phyloP scores from a whole-genome alignment of 2,888 invertebrate species.

The Drosophila austrosaltans region DNA sequence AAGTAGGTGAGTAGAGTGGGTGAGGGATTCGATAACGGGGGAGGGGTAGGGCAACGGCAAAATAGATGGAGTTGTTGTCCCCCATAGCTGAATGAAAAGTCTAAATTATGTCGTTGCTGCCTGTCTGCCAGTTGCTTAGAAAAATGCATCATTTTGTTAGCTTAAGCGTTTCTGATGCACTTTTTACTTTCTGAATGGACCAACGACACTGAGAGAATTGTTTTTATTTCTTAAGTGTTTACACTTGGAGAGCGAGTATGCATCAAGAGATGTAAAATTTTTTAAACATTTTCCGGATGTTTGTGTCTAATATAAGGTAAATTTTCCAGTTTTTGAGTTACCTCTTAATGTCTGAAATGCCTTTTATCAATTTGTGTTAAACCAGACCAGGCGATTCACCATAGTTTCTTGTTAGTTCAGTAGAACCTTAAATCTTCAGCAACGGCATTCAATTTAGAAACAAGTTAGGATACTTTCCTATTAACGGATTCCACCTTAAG shows the following conservation, averaged over 20 bases:
- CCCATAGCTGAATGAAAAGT: constrained; percentile 58
- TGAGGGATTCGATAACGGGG: not conserved
- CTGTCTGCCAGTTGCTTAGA: constrained; percentile 49
- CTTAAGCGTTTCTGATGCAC: constrained; percentile 62
- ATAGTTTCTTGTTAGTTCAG: too few species aligned
- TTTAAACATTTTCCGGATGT: too few species aligned
- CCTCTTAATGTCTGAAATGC: too few species aligned
- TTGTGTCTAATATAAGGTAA: too few species aligned
- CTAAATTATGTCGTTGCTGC: constrained; percentile 77
- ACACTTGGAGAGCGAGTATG: not conserved
- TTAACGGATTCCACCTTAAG: too few species aligned
- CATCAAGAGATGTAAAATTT: too few species aligned
- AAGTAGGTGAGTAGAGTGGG: constrained; percentile 21
- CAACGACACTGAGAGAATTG: constrained; percentile 42
- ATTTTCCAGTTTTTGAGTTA: too few species aligned
- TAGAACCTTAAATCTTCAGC: too few species aligned
- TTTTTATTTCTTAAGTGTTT: not conserved
- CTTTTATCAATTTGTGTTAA: too few species aligned
- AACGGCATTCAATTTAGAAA: too few species aligned
- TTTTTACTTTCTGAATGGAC: constrained; percentile 65
- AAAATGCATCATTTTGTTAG: constrained; percentile 76
- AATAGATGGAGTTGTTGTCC: constrained; percentile 8
- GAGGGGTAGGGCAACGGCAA: not conserved
- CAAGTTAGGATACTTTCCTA: too few species aligned
- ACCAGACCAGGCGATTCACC: too few species aligned